These are phyloP conservation scores for Malaclemys terrapin DNA, from an alignment of 2,113 vertebrate species.

Conservation along the genomic window DNA sequence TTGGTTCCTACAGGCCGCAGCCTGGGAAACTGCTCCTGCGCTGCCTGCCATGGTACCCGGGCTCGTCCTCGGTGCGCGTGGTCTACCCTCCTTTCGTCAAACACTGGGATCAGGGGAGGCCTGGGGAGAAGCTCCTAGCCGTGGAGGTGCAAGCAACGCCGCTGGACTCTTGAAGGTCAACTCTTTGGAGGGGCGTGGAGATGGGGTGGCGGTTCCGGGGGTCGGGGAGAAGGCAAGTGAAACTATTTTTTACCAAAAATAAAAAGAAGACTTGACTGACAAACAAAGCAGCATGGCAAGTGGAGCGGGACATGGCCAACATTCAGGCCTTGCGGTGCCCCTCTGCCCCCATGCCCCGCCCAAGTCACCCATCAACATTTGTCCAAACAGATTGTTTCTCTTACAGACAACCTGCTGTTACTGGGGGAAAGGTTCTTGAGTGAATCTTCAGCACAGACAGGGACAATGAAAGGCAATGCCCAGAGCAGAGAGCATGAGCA, in stretches of 20 bases:
- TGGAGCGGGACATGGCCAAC: background rate
- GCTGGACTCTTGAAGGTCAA: slow-evolving; percentile 60
- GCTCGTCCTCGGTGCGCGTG: slow-evolving; percentile 38
- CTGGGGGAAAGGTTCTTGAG: background rate
- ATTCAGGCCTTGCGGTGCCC: accelerated
- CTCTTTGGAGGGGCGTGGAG: background rate
- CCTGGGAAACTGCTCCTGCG: background rate
- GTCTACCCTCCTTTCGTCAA: slow-evolving; percentile 72
- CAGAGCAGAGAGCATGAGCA: background rate
- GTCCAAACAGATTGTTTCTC: background rate
- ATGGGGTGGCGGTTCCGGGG: background rate
- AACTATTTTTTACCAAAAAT: background rate
- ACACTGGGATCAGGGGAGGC: slow-evolving; percentile 74
- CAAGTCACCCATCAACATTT: background rate
- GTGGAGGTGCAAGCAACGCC: slow-evolving; percentile 62
- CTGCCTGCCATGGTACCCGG: slow-evolving; percentile 61
- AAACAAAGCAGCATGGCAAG: background rate
- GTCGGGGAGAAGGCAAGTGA: background rate
- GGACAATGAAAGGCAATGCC: background rate
- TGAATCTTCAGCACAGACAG: accelerated
- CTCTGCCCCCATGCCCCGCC: background rate
- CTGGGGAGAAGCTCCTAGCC: slow-evolving; percentile 41
- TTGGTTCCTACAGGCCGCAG: background rate
- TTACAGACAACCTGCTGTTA: background rate
- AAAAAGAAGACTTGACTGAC: background rate